These are phyloP conservation scores for Sebastes oblongus DNA, from an alignment of 2,797 vertebrate species.

Conservation along the genomic window DNA sequence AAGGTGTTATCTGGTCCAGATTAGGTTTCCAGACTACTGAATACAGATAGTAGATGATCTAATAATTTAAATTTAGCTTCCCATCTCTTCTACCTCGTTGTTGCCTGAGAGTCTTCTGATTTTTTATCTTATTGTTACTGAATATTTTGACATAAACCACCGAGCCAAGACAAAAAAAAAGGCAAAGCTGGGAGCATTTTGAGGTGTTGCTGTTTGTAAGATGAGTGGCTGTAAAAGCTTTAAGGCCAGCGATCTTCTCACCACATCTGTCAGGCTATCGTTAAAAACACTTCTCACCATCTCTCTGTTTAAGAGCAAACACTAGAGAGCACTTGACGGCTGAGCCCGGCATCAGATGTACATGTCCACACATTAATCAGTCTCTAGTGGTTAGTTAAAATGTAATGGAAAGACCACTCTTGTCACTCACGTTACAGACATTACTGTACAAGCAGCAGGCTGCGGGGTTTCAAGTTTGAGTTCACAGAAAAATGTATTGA, in stretches of 20 bases:
- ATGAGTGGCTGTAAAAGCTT: not conserved
- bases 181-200: not conserved
- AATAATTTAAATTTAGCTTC: conserved; percentile 9
- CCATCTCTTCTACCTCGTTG: not conserved
- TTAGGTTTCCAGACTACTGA: conserved; percentile 29
- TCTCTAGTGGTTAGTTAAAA: conserved; percentile 24
- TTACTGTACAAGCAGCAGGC: not conserved
- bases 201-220: not conserved
- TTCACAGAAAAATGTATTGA: conserved; percentile 12
- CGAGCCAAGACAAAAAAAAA: not conserved
- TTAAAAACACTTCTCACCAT: conserved; percentile 14
- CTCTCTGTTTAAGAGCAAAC: conserved; percentile 4
- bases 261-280: not conserved
- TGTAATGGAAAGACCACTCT: not conserved
- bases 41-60: conserved; percentile 15
- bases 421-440: not conserved
- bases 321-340: conserved; percentile 6
- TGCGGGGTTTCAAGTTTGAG: conserved; percentile 17
- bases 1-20: conserved; percentile 32
- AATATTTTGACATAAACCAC: not conserved
- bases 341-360: not conserved
- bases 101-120: not conserved
- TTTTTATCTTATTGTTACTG: not conserved
- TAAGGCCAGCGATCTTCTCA: not conserved
- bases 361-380: conserved; percentile 29